Percentiles rank a stretch among this genome's conserved stretches.
Conservation (phyloP, 2,888 invertebrate species). For the Dioctria rufipes region DNA sequence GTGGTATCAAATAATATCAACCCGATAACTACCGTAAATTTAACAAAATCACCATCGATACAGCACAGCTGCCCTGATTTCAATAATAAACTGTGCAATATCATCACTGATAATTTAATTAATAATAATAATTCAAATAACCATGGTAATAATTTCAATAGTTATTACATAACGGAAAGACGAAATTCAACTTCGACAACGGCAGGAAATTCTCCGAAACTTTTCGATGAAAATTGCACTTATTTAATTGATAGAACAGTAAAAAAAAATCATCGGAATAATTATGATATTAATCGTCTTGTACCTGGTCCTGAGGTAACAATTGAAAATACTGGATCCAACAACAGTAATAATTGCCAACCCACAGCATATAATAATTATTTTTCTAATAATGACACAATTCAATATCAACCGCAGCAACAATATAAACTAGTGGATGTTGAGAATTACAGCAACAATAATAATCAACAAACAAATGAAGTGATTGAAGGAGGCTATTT, state of each 20-base stretch:
- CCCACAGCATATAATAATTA: neutral
- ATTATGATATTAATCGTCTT: constrained; percentile 49
- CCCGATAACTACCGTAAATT: constrained; percentile 51
- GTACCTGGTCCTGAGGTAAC: constrained; percentile 8
- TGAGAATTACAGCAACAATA: constrained; percentile 15
- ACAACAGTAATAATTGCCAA: constrained; percentile 4
- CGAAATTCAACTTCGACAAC: constrained; percentile 54
- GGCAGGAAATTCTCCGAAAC: neutral
- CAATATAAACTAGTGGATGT: constrained; percentile 5
- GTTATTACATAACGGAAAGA: constrained; percentile 36
- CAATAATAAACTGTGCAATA: constrained; percentile 29
- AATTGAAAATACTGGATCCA: constrained; percentile 21
- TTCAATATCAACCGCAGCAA: neutral
- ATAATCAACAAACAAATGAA: neutral
- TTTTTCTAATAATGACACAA: neutral
- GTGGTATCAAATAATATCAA: constrained; percentile 9
- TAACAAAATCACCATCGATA: constrained; percentile 58
- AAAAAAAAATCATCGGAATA: constrained; percentile 34
- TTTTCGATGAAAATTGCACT: neutral
- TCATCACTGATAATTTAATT: constrained; percentile 2
- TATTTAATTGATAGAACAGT: constrained; percentile 43
- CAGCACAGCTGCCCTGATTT: constrained; percentile 54
- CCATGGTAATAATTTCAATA: constrained; percentile 7
- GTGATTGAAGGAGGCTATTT: constrained; percentile 18
- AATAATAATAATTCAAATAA: constrained; percentile 7